Percentiles rank a stretch among this genome's conserved stretches.
Conservation (phyloP, 2,113 vertebrate species). For the Varanus salvator region DNA sequence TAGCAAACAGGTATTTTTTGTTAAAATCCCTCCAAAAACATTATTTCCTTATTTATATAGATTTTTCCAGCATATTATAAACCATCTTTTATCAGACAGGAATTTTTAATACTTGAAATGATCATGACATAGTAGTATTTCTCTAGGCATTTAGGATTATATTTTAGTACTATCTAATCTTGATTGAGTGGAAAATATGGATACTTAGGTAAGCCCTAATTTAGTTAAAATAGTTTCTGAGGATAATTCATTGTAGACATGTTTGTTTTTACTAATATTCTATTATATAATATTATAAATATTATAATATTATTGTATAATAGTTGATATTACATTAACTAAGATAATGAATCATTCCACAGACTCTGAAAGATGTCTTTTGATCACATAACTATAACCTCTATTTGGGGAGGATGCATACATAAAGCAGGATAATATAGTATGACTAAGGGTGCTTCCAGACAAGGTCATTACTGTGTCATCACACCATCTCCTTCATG, state of each 20-base stretch:
- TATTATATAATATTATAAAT: too few species aligned
- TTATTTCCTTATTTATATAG: background rate
- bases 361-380: background rate
- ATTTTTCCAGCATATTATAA: background rate
- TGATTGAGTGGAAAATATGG: slow-evolving; percentile 21
- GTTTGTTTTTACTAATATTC: background rate
- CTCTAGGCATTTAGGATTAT: background rate
- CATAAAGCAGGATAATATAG: too few species aligned
- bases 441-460: too few species aligned
- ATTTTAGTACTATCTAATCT: background rate
- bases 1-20: slow-evolving; percentile 87
- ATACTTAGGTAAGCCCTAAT: background rate
- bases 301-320: too few species aligned
- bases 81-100: background rate
- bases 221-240: background rate
- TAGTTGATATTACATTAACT: too few species aligned
- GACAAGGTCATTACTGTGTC: too few species aligned
- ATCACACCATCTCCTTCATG: too few species aligned
- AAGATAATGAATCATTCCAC: too few species aligned
- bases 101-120: background rate
- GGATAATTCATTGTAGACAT: background rate
- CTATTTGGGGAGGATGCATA: background rate
- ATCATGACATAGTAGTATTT: slow-evolving; percentile 14
- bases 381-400: background rate
- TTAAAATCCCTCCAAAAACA: background rate